Percentiles rank a stretch among this genome's conserved stretches.
Evolutionary conservation across 2,888 invertebrate genomes (phyloP).

Genomic region (Metalampra italica): DNA sequence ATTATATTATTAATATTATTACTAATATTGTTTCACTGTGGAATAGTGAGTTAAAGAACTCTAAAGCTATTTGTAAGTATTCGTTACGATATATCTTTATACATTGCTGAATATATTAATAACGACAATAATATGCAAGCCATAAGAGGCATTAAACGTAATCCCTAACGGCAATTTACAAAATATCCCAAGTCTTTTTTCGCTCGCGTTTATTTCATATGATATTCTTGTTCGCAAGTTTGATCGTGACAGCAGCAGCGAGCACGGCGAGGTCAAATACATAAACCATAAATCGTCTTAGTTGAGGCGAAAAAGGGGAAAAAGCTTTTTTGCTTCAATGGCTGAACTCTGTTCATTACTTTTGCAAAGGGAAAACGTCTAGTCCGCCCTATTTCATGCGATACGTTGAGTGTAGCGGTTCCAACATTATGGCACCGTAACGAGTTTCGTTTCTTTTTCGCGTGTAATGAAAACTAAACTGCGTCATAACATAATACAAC

Average conservation of each 20-base stretch:
- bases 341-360: constrained; percentile 55
- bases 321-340: constrained; percentile 45
- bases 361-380: constrained; percentile 39
- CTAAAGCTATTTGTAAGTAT: too few relatives aligned
- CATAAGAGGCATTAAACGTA: constrained; percentile 27
- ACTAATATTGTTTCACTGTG: too few relatives aligned
- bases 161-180: constrained; percentile 33
- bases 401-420: constrained; percentile 15
- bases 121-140: constrained; percentile 6
- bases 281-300: constrained; percentile 62
- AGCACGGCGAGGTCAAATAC: constrained; percentile 58
- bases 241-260: constrained; percentile 45
- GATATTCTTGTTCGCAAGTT: constrained; percentile 53
- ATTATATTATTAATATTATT: too few relatives aligned
- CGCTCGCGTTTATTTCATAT: constrained; percentile 30
- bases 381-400: constrained; percentile 30
- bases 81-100: background rate
- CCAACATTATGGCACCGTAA: constrained; percentile 19
- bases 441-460: constrained; percentile 17
- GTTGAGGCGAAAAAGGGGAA: constrained; percentile 48
- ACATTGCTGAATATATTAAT: background rate
- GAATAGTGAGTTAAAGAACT: too few relatives aligned
- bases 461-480: constrained; percentile 3
- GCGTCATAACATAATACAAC: background rate
- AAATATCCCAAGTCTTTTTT: constrained; percentile 24